Evolutionary conservation across 92 coral and sea anemone species (phyloP), one percentile per base, ranked within the genome.

Genomic region (Actinostola sp.): DNA sequence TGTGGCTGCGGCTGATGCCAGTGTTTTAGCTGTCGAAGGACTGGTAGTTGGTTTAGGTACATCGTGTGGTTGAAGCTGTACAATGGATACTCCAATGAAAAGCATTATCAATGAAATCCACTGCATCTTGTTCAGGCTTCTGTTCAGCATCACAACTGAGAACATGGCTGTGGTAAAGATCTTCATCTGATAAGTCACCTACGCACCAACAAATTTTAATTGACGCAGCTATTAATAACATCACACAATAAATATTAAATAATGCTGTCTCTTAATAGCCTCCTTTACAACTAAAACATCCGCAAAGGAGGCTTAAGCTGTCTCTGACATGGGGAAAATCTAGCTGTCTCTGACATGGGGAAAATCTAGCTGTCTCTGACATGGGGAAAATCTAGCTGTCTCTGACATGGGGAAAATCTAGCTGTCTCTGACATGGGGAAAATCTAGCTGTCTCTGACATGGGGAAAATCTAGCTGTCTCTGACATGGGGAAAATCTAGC

Each of bases 111-210:
- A 67, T 6, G 99, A 85, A 30, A 92, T 33, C 99, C 99, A 95
- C 89, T 95, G 99, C 24, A 84, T 57, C 33, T 71, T 85, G 66
- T 82, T 89, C n/a, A 95, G 91, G 12, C 86, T 83, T 76, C 69
- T 95, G 45, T 84, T 95, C 19, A 95, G 62, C 99, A 95, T 95
- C 32, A 90, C 66, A 24, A 95, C 96, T 14, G 99, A 95, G 71
- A 95, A 87, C 41, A 95, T 62, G 6, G 99, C 99, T 52, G 99
- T 95, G 16, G 97, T 91, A 59, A 95, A 75, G 72, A 95, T 95
- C 80, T 95, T 95, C 36, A 95, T 71, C 43, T 91, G 99, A 55
- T 91, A 95, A 5, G 96, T 79, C 28, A 95, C 99, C 99, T 94
- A 16, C 13, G n/a, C 9, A 31, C 61, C 28, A 27, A 21, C 17